phyloP scores from a whole-genome alignment of 1,140 invertebrate species.

The Cherax destructor region DNA sequence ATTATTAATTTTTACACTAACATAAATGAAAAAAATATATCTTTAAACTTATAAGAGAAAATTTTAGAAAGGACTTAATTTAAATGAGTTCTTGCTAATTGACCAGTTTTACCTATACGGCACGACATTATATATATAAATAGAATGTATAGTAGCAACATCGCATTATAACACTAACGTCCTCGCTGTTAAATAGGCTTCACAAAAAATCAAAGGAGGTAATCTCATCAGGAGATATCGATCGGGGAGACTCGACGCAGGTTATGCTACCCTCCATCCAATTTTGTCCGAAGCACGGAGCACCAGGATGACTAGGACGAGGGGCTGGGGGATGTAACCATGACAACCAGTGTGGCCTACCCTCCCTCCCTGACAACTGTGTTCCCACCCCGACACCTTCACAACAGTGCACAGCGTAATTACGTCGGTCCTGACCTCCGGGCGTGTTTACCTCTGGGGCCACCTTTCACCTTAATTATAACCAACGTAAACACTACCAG shows the following conservation, averaged over 20 bases:
- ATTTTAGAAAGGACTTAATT: too few species aligned
- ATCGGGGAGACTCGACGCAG: background rate
- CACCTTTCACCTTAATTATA: background rate
- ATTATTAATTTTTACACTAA: too few species aligned
- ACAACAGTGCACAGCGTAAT: slow-evolving; percentile 6
- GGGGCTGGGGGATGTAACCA: background rate
- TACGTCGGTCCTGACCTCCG: background rate
- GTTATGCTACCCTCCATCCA: background rate
- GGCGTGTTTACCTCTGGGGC: background rate
- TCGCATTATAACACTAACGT: too few species aligned
- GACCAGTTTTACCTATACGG: too few species aligned
- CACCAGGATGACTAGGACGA: background rate
- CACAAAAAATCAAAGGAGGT: background rate
- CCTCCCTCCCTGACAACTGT: background rate
- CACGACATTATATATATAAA: too few species aligned
- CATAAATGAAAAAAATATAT: too few species aligned
- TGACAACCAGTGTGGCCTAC: background rate
- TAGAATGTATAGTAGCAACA: too few species aligned
- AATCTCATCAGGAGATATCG: background rate
- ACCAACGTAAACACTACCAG: background rate
- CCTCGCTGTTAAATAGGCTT: too few species aligned
- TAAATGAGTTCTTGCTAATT: too few species aligned
- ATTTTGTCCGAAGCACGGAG: background rate
- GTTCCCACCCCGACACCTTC: background rate
- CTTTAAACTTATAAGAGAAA: too few species aligned